A percentile compares a stretch with the other conserved stretches of the same genome.
These are phyloP conservation scores for Cryptoprocta ferox DNA, from an alignment of 2,797 vertebrate genomes.

Conservation along the genomic window DNA sequence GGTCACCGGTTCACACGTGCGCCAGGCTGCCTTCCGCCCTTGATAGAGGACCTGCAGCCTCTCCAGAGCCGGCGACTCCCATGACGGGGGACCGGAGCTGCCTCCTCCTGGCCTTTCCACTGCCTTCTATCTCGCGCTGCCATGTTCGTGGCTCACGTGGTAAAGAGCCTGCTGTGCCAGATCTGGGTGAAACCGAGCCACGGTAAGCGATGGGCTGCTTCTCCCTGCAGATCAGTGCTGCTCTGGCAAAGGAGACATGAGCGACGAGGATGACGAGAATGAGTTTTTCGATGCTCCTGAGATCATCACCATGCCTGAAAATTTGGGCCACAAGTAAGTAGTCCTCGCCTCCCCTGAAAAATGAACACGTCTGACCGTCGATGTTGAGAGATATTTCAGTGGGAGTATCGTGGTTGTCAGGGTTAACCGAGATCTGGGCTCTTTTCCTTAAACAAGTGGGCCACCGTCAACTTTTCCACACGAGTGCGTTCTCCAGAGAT, in stretches of 20 bases:
- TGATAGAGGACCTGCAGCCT: neutral
- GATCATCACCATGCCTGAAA: slow-evolving; percentile 94
- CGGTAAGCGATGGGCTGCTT: neutral
- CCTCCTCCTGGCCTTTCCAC: neutral
- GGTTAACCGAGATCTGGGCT: neutral
- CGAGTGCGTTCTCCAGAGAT: neutral
- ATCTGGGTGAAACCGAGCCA: neutral
- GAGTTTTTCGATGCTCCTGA: slow-evolving; percentile 97
- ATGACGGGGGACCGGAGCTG: neutral
- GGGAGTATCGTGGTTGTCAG: neutral
- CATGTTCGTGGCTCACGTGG: neutral
- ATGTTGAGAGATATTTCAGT: neutral
- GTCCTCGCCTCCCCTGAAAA: neutral
- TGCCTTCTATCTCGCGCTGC: neutral
- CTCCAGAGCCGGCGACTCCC: neutral
- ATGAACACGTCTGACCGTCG: neutral
- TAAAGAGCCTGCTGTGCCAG: neutral
- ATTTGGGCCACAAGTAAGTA: slow-evolving; percentile 95
- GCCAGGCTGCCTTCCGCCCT: neutral
- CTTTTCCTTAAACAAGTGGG: neutral
- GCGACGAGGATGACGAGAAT: slow-evolving; percentile 97
- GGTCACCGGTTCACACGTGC: rapidly evolving
- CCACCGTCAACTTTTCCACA: neutral
- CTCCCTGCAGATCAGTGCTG: slow-evolving; percentile 84
- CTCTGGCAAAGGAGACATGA: slow-evolving; percentile 92